Conservation (phyloP, 2,113 vertebrate genomes). For the Oophaga pumilio region DNA sequence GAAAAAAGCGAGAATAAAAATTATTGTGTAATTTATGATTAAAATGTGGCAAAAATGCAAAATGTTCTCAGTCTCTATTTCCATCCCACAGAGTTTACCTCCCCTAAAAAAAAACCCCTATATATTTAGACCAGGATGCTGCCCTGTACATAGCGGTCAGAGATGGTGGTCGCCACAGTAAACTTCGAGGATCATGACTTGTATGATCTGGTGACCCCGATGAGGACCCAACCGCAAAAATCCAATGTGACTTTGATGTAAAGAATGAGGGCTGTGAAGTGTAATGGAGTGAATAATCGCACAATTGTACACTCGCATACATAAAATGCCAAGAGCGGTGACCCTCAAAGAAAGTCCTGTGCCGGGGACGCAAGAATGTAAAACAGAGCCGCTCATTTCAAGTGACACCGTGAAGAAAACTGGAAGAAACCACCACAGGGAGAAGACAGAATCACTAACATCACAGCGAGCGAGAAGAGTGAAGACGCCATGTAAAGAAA, state of each 20-base stretch:
- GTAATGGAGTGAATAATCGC: background rate
- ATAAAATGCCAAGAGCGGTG: background rate
- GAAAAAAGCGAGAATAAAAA: too few species aligned
- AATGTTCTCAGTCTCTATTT: background rate
- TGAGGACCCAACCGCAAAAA: background rate
- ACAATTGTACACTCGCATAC: background rate
- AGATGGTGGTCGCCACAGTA: background rate
- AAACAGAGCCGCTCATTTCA: background rate
- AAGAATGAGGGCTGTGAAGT: background rate
- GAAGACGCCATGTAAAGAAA: background rate
- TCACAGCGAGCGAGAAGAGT: background rate
- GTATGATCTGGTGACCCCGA: background rate
- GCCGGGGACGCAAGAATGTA: background rate
- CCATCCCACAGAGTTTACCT: background rate
- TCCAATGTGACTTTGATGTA: background rate
- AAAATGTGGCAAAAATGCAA: too few species aligned
- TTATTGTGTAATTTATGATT: too few species aligned
- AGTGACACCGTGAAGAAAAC: background rate
- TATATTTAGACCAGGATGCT: background rate
- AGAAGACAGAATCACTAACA: background rate
- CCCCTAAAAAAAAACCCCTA: background rate
- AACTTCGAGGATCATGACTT: slow-evolving; percentile 5
- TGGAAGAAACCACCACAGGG: background rate
- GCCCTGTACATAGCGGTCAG: background rate
- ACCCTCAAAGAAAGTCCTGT: background rate